Evolutionary conservation across 2,797 vertebrate species (phyloP).

Genomic region (Melanotaenia trifasciata): DNA sequence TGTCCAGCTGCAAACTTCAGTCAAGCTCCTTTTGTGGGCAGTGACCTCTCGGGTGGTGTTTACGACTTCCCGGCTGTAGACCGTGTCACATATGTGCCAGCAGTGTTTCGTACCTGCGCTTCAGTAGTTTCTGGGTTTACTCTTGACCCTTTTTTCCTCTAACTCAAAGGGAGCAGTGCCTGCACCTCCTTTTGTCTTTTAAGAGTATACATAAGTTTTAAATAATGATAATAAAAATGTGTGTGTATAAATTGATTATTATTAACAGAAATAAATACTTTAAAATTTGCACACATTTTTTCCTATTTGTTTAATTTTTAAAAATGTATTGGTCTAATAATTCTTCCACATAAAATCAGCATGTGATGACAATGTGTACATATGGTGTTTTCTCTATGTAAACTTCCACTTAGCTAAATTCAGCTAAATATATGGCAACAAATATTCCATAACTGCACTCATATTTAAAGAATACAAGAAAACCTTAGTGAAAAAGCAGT

Average conservation of each 20-base stretch:
- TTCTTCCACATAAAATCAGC: neutral
- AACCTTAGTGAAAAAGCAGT: slow-evolving; percentile 34
- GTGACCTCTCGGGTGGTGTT: neutral
- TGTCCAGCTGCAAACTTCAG: neutral
- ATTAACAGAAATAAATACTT: neutral
- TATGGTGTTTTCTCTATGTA: neutral
- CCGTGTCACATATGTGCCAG: neutral
- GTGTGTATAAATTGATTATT: neutral
- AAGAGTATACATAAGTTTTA: no score
- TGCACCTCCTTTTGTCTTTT: neutral
- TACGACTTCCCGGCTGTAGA: neutral
- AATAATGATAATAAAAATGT: neutral
- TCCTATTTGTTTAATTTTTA: neutral
- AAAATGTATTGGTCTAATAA: neutral
- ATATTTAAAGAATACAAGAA: slow-evolving; percentile 11
- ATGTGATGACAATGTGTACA: neutral
- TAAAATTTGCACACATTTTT: neutral
- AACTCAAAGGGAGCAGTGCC: no score
- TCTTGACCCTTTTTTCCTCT: neutral
- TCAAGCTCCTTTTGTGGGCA: neutral
- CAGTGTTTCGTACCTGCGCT: neutral
- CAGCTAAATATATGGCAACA: neutral
- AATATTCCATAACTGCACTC: neutral
- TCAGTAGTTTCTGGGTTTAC: neutral
- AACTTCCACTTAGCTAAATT: neutral